These are phyloP conservation scores for Saturnia pavonia DNA, from an alignment of 2,888 invertebrate species.

Conservation along the genomic window DNA sequence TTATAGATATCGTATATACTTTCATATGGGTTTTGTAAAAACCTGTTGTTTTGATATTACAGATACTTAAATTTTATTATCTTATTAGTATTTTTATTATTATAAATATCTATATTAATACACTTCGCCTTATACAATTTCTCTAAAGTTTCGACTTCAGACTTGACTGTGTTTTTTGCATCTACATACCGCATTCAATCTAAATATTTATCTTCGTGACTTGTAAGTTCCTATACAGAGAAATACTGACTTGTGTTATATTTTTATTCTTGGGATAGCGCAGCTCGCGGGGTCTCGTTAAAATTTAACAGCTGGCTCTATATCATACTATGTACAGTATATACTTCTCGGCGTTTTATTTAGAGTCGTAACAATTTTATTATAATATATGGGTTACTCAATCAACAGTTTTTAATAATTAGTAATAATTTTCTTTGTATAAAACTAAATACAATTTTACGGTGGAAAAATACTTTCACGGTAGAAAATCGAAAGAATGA, in stretches of 20 bases:
- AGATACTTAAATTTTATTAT: too few species aligned
- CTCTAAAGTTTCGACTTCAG: neutral
- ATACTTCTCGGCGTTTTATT: constrained; percentile 13
- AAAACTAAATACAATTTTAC: too few species aligned
- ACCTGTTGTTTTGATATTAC: too few species aligned
- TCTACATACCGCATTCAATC: constrained; percentile 40
- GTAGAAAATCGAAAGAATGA: neutral
- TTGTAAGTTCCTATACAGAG: constrained; percentile 14
- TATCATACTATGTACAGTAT: constrained; percentile 27
- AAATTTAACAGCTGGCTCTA: constrained; percentile 52
- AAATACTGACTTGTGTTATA: constrained; percentile 23
- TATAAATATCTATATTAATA: too few species aligned
- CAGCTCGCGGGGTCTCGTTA: constrained; percentile 48
- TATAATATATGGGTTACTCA: neutral
- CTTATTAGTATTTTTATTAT: too few species aligned
- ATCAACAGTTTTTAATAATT: neutral
- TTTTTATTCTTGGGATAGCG: constrained; percentile 49
- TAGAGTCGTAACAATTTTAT: neutral
- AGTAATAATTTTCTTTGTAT: neutral
- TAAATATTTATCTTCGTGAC: constrained; percentile 28
- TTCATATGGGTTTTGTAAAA: too few species aligned
- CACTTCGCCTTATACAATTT: neutral
- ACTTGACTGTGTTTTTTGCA: constrained; percentile 27
- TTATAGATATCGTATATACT: too few species aligned
- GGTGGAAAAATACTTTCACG: neutral